Evolutionary conservation across 2,797 vertebrate species (phyloP), one percentile per base, ranked within the genome.

Genomic region (Phylloscopus collybita): DNA sequence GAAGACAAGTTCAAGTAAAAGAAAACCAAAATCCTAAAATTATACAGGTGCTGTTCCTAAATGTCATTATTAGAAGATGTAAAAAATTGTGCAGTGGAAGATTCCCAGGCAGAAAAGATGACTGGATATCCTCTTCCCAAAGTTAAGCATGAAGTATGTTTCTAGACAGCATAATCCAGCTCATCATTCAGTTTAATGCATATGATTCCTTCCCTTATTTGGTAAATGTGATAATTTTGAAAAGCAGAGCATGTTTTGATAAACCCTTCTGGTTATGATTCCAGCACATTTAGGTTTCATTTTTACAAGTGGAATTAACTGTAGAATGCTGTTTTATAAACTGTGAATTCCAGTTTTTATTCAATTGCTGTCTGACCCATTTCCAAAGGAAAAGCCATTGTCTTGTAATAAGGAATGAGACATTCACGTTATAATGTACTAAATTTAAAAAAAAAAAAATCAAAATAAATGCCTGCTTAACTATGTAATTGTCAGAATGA

Each of bases 271-370:
- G 45, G 17, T 83, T 79, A 59, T 51, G 47, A 62, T 74, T 90
- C 76, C 76, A 88, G 27, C 47, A 75, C n/a, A 30, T 44, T 66
- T 30, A 62, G 75, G 20, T 93, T 92, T 79, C n/a, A 42, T 84
- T 90, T 93, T 93, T 86, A 66, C 82, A 54, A 62, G 19, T 62
- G 54, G 59, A 54, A 93, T 94, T 83, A 83, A 61, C 42, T 80
- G 40, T 30, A 83, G 76, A 92, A 92, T 83, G 65, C 42, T 90
- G 36, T 79, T 86, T 89, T 56, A 21, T 90, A 44, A 47, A 40
- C 61, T 84, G 18, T 88, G 61, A 88, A 86, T 90, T 95, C 76
- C 76, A 90, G 11, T 80, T 91, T 80, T 83, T 69, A 69, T 92
- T 87, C 73, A 86, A 88, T 81, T 61, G 54, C 72, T 32, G 6